These are phyloP conservation scores for Mallateleia sp. DNA, from an alignment of 2,888 invertebrate genomes.

Conservation along the genomic window DNA sequence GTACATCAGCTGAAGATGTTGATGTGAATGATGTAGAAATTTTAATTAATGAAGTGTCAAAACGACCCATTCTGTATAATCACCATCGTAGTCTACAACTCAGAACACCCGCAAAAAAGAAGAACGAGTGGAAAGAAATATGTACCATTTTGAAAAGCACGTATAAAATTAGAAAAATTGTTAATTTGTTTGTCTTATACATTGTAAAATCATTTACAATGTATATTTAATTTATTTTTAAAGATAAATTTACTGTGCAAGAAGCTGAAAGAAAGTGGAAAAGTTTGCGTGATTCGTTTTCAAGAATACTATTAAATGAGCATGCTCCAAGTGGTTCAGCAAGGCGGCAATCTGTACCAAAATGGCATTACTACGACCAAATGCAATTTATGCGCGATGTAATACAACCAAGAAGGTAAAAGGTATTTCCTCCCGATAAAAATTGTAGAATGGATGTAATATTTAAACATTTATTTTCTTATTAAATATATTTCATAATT, in stretches of 20 bases:
- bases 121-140: neutral
- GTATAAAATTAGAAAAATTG: neutral
- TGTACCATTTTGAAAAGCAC: neutral
- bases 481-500: too few relatives aligned
- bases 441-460: neutral
- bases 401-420: neutral
- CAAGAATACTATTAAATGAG: neutral
- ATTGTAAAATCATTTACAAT: too few relatives aligned
- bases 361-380: neutral
- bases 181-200: too few relatives aligned
- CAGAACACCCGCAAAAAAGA: neutral
- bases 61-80: neutral
- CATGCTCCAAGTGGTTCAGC: neutral
- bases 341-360: neutral
- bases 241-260: neutral
- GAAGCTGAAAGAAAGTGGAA: neutral
- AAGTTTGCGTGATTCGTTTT: neutral
- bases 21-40: too few relatives aligned
- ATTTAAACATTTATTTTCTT: too few relatives aligned
- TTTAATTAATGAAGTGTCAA: conserved; percentile 15
- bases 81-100: neutral
- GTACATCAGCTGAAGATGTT: too few relatives aligned
- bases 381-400: neutral
- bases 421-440: neutral
- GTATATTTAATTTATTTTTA: neutral